Evolutionary conservation across 2,113 vertebrate species (phyloP).

Genomic region (Recurvirostra avosetta): DNA sequence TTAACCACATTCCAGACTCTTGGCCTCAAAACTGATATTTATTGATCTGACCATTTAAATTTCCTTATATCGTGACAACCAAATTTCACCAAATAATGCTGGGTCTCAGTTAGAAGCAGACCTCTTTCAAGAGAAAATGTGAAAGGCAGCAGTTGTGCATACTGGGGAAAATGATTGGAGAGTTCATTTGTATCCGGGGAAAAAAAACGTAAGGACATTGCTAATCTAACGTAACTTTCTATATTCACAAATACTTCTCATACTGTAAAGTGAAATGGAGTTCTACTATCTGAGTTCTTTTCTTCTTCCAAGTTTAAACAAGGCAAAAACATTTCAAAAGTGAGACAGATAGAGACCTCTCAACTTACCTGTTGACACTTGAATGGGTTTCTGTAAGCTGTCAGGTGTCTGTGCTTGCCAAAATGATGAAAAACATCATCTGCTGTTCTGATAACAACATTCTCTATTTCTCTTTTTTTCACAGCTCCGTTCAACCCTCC

Average conservation of each 20-base stretch:
- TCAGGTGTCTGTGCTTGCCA: background rate
- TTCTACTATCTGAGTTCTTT: background rate
- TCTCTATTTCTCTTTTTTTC: background rate
- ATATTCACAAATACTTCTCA: background rate
- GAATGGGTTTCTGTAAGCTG: background rate
- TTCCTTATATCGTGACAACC: background rate
- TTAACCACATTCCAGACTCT: background rate
- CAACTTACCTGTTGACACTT: background rate
- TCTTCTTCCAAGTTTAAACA: background rate
- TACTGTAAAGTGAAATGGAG: background rate
- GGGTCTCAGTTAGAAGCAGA: background rate
- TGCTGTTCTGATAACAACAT: background rate
- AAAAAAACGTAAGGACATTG: background rate
- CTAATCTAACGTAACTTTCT: background rate
- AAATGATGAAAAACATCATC: background rate
- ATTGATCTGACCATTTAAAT: background rate
- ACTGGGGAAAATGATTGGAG: background rate
- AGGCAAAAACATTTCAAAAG: background rate
- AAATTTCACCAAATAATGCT: background rate
- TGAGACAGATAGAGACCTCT: background rate
- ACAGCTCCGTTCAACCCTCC: slow-evolving; percentile 90
- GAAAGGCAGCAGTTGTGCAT: background rate
- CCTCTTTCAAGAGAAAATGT: background rate
- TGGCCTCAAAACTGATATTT: background rate
- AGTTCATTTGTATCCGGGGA: background rate